Conservation (phyloP, 2,797 vertebrate genomes). For the Apodemus agrarius region DNA sequence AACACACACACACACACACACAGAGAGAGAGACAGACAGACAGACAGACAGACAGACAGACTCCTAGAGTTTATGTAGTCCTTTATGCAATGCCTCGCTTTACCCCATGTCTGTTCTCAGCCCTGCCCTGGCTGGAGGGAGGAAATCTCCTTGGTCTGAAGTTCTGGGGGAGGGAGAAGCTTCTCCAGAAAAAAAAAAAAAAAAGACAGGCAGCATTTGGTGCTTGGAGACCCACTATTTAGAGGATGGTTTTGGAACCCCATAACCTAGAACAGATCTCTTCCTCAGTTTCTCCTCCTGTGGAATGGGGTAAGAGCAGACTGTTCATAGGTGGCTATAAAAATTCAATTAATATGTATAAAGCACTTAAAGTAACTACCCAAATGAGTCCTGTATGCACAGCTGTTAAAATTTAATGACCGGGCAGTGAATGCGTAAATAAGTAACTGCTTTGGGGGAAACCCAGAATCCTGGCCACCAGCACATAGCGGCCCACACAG, state of each 20-base stretch:
- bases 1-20: too few relatives aligned
- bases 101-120: accelerated
- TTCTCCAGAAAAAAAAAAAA: too few relatives aligned
- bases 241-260: neutral
- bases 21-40: neutral
- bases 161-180: neutral
- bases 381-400: too few relatives aligned
- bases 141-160: neutral
- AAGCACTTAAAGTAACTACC: neutral
- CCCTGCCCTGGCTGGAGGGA: accelerated
- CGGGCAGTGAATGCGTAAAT: neutral
- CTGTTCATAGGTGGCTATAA: accelerated
- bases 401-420: neutral
- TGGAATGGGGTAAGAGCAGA: neutral
- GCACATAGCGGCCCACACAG: neutral
- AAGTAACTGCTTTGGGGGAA: neutral
- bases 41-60: neutral
- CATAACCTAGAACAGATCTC: neutral
- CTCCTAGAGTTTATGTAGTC: accelerated
- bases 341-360: neutral
- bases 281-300: neutral
- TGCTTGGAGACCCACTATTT: accelerated
- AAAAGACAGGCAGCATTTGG: accelerated
- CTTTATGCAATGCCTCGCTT: accelerated
- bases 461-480: accelerated